These are phyloP conservation scores for Micromys minutus DNA, from an alignment of 2,113 vertebrate species.

Conservation along the genomic window DNA sequence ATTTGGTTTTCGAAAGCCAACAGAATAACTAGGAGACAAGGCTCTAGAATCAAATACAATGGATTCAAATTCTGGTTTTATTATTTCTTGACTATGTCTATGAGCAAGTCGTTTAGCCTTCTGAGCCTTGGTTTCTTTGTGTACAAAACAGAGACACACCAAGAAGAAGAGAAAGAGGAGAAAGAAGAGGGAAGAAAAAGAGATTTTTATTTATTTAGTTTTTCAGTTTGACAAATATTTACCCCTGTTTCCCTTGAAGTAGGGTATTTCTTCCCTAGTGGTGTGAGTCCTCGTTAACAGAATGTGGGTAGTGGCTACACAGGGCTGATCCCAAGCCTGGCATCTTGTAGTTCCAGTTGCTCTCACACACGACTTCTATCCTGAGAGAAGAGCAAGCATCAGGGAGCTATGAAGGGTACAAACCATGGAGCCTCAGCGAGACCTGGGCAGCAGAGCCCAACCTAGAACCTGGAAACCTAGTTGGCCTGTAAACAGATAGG, in stretches of 20 bases:
- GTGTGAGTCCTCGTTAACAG: not conserved
- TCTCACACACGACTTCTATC: not conserved
- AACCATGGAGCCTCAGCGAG: not conserved
- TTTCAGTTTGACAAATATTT: not conserved
- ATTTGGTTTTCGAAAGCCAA: conserved; percentile 63
- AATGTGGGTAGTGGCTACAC: not conserved
- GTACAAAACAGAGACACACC: not conserved
- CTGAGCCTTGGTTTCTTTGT: conserved; percentile 32
- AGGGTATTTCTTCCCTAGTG: not conserved
- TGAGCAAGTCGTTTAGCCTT: conserved; percentile 13
- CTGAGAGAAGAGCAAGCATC: not conserved
- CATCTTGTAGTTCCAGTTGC: not conserved
- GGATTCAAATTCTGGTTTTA: conserved; percentile 10
- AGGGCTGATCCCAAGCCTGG: not conserved
- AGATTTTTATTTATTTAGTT: not conserved
- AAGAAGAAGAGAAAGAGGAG: too few species aligned
- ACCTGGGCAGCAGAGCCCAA: not conserved
- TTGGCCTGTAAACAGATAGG: not conserved
- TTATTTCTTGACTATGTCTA: not conserved
- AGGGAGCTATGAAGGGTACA: not conserved
- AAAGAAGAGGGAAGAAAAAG: too few species aligned
- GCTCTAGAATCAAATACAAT: not conserved
- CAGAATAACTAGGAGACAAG: not conserved
- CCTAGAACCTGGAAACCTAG: not conserved
- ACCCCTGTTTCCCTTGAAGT: not conserved